phyloP scores from a whole-genome alignment of 2,797 vertebrate species.

The Sciaenops ocellatus region DNA sequence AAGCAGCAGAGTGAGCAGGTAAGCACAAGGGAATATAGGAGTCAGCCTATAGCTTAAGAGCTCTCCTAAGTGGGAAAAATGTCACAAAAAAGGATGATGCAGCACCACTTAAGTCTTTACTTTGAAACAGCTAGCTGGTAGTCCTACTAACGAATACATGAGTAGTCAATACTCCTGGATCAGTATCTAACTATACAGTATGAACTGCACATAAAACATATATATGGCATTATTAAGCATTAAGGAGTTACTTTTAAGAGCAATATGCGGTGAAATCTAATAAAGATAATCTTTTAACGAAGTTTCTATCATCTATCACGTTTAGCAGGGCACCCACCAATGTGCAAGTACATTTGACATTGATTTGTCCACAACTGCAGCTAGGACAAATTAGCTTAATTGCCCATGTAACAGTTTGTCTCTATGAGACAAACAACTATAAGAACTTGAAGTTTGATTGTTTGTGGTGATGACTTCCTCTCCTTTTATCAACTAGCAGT shows the following conservation, averaged over 20 bases:
- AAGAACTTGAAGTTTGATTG: not conserved
- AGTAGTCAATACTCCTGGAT: not conserved
- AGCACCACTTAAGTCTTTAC: not conserved
- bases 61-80: conserved; percentile 5
- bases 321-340: not conserved
- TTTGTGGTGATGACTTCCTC: not conserved
- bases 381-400: not conserved
- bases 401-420: not conserved
- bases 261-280: not conserved
- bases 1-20: conserved; percentile 13
- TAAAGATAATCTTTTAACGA: not conserved
- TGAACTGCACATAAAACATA: not conserved
- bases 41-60: not conserved
- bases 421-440: not conserved
- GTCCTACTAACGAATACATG: not conserved
- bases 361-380: not conserved
- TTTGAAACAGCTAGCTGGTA: not conserved
- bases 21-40: not conserved
- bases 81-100: not conserved
- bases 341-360: not conserved
- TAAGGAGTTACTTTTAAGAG: not conserved
- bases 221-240: not conserved
- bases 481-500: not conserved
- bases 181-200: not conserved
- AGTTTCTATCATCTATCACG: not conserved